These are phyloP conservation scores for Drosophila helvetica DNA, from an alignment of 2,888 invertebrate species.

Conservation along the genomic window DNA sequence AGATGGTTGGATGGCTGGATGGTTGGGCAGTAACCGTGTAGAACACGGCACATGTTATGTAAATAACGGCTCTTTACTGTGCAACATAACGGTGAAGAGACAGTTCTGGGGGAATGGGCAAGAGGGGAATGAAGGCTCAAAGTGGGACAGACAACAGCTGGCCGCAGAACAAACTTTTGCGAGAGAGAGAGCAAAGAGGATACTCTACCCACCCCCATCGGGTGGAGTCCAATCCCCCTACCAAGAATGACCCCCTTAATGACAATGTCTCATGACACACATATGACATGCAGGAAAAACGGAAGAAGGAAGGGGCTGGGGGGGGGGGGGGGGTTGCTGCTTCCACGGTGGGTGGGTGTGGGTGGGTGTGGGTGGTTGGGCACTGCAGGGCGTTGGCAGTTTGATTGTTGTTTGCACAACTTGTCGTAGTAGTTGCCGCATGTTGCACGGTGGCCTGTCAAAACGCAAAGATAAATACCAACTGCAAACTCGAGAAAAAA, in stretches of 20 bases:
- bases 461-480: constrained; percentile 70
- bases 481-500: constrained; percentile 51
- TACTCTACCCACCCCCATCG: constrained; percentile 1
- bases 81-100: constrained; percentile 12
- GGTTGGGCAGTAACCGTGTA: constrained; percentile 25
- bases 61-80: constrained; percentile 41
- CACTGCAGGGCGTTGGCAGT: constrained; percentile 65
- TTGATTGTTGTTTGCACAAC: constrained; percentile 72
- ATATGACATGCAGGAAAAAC: constrained; percentile 13
- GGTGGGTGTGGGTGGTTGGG: constrained; percentile 40
- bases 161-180: constrained; percentile 52
- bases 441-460: constrained; percentile 53
- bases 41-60: constrained; percentile 54
- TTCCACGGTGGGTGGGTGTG: neutral
- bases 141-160: constrained; percentile 51
- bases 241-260: constrained; percentile 58
- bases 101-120: neutral
- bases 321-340: too few species aligned
- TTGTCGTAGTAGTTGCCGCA: constrained; percentile 53
- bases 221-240: too few species aligned
- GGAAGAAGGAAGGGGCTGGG: neutral
- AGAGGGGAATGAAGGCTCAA: neutral
- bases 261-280: constrained; percentile 42
- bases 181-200: constrained; percentile 11
- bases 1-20: constrained; percentile 27